Evolutionary conservation across 2,797 vertebrate genomes (phyloP).

Genomic region (Decapterus maruadsi): DNA sequence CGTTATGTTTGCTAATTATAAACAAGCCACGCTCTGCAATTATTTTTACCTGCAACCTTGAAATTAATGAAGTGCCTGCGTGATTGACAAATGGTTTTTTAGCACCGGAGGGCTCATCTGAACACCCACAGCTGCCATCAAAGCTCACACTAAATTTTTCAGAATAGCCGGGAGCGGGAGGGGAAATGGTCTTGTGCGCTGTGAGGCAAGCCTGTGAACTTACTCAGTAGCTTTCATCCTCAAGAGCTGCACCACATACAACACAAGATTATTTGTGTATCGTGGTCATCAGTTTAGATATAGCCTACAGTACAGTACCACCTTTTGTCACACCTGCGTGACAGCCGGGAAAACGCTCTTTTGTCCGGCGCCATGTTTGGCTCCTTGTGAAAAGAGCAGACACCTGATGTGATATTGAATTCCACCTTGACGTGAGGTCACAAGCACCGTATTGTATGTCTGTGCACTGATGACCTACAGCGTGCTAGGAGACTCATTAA

Average conservation of each 20-base stretch:
- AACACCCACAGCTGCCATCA: constrained; percentile 37
- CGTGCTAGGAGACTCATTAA: constrained; percentile 28
- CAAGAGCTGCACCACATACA: not conserved
- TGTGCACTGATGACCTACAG: constrained; percentile 43
- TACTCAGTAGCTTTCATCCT: constrained; percentile 30
- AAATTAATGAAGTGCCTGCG: constrained; percentile 40
- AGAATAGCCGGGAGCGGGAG: constrained; percentile 33
- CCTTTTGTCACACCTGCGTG: not conserved
- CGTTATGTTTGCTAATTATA: constrained; percentile 20
- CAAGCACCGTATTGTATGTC: constrained; percentile 31
- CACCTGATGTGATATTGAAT: constrained; percentile 44
- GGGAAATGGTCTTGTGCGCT: constrained; percentile 39
- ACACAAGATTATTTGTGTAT: not conserved
- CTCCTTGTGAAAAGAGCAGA: constrained; percentile 37
- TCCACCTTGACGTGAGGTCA: constrained; percentile 40
- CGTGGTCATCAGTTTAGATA: constrained; percentile 1
- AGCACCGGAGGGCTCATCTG: constrained; percentile 28
- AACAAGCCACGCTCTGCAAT: constrained; percentile 24
- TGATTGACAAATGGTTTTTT: constrained; percentile 64
- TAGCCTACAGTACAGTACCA: too few species aligned
- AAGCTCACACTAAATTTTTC: constrained; percentile 54
- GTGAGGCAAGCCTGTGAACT: constrained; percentile 24
- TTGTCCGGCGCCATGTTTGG: constrained; percentile 13
- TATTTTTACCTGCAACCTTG: constrained; percentile 31
- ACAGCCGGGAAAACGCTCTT: not conserved